These are phyloP conservation scores for Rhinogobius similis DNA, from an alignment of 2,113 vertebrate species.

Conservation along the genomic window DNA sequence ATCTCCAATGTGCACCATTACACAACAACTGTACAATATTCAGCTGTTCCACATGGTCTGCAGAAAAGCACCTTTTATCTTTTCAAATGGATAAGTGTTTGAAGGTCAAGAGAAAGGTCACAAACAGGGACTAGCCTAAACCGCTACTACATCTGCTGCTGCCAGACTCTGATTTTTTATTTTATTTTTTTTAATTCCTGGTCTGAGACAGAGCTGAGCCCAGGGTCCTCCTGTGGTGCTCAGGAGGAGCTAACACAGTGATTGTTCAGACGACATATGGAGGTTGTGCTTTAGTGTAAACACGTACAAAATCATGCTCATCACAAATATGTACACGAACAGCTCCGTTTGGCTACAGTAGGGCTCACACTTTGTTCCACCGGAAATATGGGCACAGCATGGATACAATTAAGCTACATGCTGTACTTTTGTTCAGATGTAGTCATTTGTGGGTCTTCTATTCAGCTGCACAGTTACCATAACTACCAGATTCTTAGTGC, in stretches of 20 bases:
- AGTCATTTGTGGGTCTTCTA: background rate
- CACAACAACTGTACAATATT: conserved; percentile 64
- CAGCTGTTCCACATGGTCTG: conserved; percentile 37
- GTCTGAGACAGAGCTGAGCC: conserved; percentile 16
- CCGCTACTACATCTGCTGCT: conserved; percentile 42
- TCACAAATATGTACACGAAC: conserved; percentile 36
- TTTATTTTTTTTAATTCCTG: conserved; percentile 17
- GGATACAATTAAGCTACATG: background rate
- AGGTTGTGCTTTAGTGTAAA: conserved; percentile 71
- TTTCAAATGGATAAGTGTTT: conserved; percentile 56
- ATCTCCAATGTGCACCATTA: conserved; percentile 63
- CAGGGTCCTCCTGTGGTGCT: conserved; percentile 37
- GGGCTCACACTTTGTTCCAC: background rate
- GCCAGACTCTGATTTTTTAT: conserved; percentile 11
- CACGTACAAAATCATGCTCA: conserved; percentile 74
- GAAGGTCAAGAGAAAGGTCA: conserved; percentile 53
- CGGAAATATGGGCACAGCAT: background rate
- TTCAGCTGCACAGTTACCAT: background rate
- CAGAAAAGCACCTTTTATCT: conserved; percentile 71
- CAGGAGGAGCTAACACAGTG: conserved; percentile 61
- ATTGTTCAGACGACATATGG: conserved; percentile 59
- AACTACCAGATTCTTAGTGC: background rate
- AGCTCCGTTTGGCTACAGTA: conserved; percentile 7
- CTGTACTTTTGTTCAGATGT: background rate
- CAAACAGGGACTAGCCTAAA: conserved; percentile 38